A percentile compares a stretch with the other conserved stretches of the same genome.
phyloP scores from a whole-genome alignment of 64 coral and sea anemone genomes.

The Orbicella faveolata region DNA sequence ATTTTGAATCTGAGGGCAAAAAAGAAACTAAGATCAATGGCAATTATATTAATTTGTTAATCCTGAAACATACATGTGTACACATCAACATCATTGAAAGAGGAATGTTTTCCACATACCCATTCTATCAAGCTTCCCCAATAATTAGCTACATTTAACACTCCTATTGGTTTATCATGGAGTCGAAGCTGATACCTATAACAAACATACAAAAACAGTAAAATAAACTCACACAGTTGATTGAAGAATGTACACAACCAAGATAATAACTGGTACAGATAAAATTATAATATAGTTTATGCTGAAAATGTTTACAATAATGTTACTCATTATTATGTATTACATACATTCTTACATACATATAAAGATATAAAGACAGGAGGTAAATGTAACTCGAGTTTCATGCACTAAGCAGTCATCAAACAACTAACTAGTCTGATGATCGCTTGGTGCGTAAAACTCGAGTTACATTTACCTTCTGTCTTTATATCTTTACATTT shows the following conservation, averaged over 20 bases:
- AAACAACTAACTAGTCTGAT: too few relatives aligned
- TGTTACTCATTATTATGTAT: background rate
- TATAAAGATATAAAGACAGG: too few relatives aligned
- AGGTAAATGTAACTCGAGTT: too few relatives aligned
- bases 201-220: conserved; percentile 6
- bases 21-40: background rate
- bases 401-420: too few relatives aligned
- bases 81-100: background rate
- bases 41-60: background rate
- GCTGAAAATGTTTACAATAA: too few relatives aligned
- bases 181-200: conserved; percentile 58
- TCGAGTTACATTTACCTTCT: too few relatives aligned
- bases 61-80: background rate
- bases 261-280: too few relatives aligned
- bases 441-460: too few relatives aligned
- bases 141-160: conserved; percentile 59
- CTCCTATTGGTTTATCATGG: conserved; percentile 73
- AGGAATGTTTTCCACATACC: conserved; percentile 33
- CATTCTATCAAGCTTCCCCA: conserved; percentile 54
- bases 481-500: too few relatives aligned
- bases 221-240: background rate
- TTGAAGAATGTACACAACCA: too few relatives aligned
- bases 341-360: too few relatives aligned
- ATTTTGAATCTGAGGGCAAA: conserved; percentile 32
- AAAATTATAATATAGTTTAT: background rate